Evolutionary conservation across 2,797 vertebrate genomes (phyloP).

Genomic region (Florisuga fusca): DNA sequence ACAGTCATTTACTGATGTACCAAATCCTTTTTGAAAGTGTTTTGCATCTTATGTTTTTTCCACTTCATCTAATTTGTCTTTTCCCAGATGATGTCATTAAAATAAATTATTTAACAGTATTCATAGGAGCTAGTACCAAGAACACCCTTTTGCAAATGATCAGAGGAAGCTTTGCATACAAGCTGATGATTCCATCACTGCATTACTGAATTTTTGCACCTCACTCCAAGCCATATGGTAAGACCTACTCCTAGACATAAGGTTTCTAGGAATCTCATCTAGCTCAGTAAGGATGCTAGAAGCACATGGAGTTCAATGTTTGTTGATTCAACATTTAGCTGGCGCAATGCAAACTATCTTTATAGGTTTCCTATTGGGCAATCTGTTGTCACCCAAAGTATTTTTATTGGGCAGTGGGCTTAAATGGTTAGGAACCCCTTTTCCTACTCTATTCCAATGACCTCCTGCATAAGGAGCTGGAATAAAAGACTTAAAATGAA

Average conservation of each 20-base stretch:
- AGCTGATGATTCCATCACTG: constrained; percentile 47
- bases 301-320: constrained; percentile 56
- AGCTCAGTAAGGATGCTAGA: constrained; percentile 43
- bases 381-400: not conserved
- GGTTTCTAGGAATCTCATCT: constrained; percentile 51
- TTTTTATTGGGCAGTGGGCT: not conserved
- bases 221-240: constrained; percentile 56
- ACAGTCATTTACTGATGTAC: not conserved
- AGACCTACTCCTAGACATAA: constrained; percentile 62
- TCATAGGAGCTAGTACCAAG: not conserved
- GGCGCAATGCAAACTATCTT: constrained; percentile 38
- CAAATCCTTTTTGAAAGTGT: not conserved
- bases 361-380: not conserved
- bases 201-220: constrained; percentile 50
- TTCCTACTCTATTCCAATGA: not conserved
- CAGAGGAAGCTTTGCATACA: not conserved
- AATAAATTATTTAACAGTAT: constrained; percentile 9
- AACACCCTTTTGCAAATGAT: not conserved
- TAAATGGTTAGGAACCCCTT: not conserved
- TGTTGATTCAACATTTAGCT: constrained; percentile 61
- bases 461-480: not conserved
- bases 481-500: not conserved
- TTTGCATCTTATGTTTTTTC: not conserved
- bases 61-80: not conserved
- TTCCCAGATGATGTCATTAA: not conserved